Conservation (phyloP, 1,140 invertebrate genomes). For the Psilanteris sp. region DNA sequence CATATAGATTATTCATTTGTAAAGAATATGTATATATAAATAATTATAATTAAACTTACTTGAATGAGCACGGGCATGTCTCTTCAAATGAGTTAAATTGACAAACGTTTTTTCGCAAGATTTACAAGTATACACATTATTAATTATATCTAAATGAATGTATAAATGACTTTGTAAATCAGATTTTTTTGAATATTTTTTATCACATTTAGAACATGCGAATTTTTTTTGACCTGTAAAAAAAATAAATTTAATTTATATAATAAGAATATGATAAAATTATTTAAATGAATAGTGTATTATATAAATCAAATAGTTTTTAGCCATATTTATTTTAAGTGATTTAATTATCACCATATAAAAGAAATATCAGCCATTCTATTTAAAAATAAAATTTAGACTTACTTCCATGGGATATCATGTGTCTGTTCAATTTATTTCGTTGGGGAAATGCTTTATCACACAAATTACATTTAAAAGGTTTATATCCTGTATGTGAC, state of each 20-base stretch:
- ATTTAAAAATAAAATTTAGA: constrained; percentile 10
- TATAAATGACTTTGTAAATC: constrained; percentile 73
- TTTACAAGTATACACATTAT: constrained; percentile 67
- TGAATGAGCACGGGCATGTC: constrained; percentile 73
- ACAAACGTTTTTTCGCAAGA: constrained; percentile 72
- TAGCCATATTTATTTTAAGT: no score
- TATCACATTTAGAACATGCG: constrained; percentile 72
- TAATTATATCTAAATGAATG: constrained; percentile 64
- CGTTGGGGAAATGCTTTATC: constrained; percentile 77
- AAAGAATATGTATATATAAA: constrained; percentile 71
- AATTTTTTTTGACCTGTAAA: constrained; percentile 73
- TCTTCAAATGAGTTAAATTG: constrained; percentile 72
- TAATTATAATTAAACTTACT: constrained; percentile 60
- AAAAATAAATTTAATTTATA: no score
- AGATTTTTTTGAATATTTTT: constrained; percentile 71
- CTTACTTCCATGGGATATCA: constrained; percentile 78
- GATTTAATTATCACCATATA: no score
- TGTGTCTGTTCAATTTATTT: constrained; percentile 89
- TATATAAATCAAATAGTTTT: no score
- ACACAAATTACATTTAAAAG: constrained; percentile 88
- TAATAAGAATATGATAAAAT: no score
- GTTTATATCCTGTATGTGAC: constrained; percentile 88
- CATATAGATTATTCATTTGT: no score
- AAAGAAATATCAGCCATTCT: no score
- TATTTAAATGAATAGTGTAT: no score